Evolutionary conservation across 2,888 invertebrate genomes (phyloP), one percentile per base, ranked within the genome.

Genomic region (Stenolophus ochropezus): DNA sequence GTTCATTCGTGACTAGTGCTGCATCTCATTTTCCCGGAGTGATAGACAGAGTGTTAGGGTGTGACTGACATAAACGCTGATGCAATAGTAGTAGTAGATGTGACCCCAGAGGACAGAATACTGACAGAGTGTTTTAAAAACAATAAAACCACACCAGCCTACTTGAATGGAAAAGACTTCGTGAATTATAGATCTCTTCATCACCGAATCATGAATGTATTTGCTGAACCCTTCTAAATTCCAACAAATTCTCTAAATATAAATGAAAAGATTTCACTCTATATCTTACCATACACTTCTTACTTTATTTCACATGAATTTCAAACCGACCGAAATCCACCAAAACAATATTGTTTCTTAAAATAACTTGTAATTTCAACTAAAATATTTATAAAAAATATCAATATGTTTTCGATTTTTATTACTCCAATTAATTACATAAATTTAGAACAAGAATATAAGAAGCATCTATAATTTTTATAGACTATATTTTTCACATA

Each of bases 41-140:
- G 61, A 61, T 61, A 25, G 25, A 23, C 25, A 61, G 11, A 4
- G 11, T 56, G 3, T 51, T 56, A 18, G 56, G 61, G 14, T 1
- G 61, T n/a, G n/a, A 61, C n/a, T 25, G 11, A 61, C 61, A 61
- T 61, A 61, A 61, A 61, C 61, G 5, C 61, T 61, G 25, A 77
- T 69, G 65, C 65, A 51, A 51, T 51, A 65, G 65, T 79, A 8
- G 51, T n/a, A 51, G 53, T 42, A 16, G 27, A 73, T 47, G 61
- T 74, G 56, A 82, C 83, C 83, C 83, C 27, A 16, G 83, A 83
- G 84, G 78, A 83, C 83, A 84, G 85, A 85, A 86, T 86, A 86
- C 84, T 85, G 84, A 86, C 84, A 82, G 86, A 83, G 84, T 85
- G 83, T 85, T 86, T 86, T 86, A 86, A 86, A 86, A 86, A 85